Evolutionary conservation across 2,113 vertebrate genomes (phyloP), one percentile per base, ranked within the genome.

Genomic region (Romanogobio albipinnatus): DNA sequence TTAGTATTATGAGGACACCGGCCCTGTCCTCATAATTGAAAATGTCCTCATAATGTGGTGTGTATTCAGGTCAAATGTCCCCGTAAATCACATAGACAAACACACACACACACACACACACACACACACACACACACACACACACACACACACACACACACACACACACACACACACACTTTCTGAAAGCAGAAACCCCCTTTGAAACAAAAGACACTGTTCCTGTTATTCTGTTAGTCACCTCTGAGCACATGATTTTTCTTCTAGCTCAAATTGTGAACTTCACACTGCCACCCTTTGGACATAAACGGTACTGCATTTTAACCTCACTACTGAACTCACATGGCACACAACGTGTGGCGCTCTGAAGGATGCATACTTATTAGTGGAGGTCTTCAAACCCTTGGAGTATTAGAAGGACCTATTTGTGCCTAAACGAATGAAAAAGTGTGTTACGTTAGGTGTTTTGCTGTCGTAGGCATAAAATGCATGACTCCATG

Each of bases 211-310:
- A 51, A 59, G 24, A 58, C 53, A 59, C 53, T 9, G 73, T 51
- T 76, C 73, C 73, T 29, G 22, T 75, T 49, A 51, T 47, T 29
- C 11, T 19, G 22, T 75, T 26, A 75, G 73, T 75, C 5, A 9
- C 24, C 6, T 75, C 73, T 2, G 24, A 75, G 47, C 47, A 29
- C 73, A 76, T 76, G 74, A 76, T 29, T 29, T 47, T 39, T 39
- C 39, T 39, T 5, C 39, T 17, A 77, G 77, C 75, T 88, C 87
- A 14, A 1, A 33, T 39, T 24, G 14, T 80, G 47, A 75, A 33
- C 29, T 64, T 62, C 17, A 39, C 64, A 83, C 45, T 82, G 59
- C 90, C 90, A 88, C 87, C 88, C 85, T 82, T 89, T 92, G 93
- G 90, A 58, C 9, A 66, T 77, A 70, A 29, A 53, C 9, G 11